Evolutionary conservation across 2,797 vertebrate species (phyloP), one percentile per base, ranked within the genome.

Genomic region (Anguilla pacifica): DNA sequence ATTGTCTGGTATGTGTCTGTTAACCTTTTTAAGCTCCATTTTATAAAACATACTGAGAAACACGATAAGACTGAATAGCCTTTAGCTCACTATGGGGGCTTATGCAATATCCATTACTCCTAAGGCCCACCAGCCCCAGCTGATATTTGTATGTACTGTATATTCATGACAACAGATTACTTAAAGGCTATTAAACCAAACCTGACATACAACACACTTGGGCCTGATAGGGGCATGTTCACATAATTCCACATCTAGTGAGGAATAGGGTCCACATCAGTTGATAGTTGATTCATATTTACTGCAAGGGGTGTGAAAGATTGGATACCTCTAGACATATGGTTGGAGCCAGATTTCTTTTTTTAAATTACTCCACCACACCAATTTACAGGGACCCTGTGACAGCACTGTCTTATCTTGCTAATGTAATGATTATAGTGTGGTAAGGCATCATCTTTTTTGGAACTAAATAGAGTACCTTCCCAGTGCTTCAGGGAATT

Each of bases 281-380:
- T 49, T 74, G 70, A 77, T 86, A 55, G 74, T 49, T 74, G 70
- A 77, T 86, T 86, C 72, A 86, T 86, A 86, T 86, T 86, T 77
- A 86, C 67, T 86, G 53, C 83, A 59, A 57, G 83, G 31, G n/a
- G 9, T 55, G 28, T 86, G 64, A 74, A 74, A 86, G 77, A 86
- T 86, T 77, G 19, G 35, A 79, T 31, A 74, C n/a, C 85, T 77
- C 28, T 79, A 35, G 31, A 79, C 59, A 31, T 35, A 19, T 35
- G 70, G 85, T 53, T 19, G 85, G 72, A 79, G 31, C 11, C 17
- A 51, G 46, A 35, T 25, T 17, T 43, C 4, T 77, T 85, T 79
- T 35, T 72, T 49, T 51, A 86, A 86, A 86, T 55, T 49, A 77
- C 85, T 86, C 85, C 57, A 49, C 67, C 43, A 35, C 64, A 85